Conservation (phyloP, 2,888 invertebrate species). For the Campoplex nolae region DNA sequence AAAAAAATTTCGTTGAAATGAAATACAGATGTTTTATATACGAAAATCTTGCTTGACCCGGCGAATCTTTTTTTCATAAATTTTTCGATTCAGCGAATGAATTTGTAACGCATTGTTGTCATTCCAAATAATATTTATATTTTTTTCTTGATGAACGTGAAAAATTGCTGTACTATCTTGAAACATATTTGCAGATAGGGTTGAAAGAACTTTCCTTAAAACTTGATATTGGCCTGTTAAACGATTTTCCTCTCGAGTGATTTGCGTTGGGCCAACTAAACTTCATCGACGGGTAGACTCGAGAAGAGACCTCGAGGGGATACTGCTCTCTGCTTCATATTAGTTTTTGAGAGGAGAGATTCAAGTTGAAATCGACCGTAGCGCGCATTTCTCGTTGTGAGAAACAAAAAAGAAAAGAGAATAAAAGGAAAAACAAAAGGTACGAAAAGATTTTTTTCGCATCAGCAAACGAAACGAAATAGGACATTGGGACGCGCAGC, state of each 20-base stretch:
- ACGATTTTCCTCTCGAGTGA: conserved; percentile 11
- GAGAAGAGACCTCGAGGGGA: conserved; percentile 39
- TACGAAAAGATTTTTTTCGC: background rate
- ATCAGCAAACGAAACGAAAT: conserved; percentile 30
- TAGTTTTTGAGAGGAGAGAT: conserved; percentile 19
- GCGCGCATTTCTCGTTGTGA: background rate
- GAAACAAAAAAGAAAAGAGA: background rate
- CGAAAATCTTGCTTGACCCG: background rate
- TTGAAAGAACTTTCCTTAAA: background rate
- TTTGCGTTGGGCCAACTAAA: conserved; percentile 6
- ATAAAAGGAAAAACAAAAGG: background rate
- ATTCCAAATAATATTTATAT: background rate
- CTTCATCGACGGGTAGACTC: background rate
- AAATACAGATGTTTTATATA: background rate
- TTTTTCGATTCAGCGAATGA: background rate
- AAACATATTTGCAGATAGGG: background rate
- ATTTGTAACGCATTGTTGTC: background rate
- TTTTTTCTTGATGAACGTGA: background rate
- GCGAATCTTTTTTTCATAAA: background rate
- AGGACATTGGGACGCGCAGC: conserved; percentile 15
- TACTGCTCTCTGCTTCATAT: background rate
- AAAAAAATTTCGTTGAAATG: background rate
- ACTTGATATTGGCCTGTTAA: background rate
- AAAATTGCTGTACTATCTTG: background rate
- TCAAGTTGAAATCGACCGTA: conserved; percentile 27